A percentile compares a stretch with the other conserved stretches of the same genome.
These are phyloP conservation scores for Salminus brasiliensis DNA, from an alignment of 2,113 vertebrate species.

Conservation along the genomic window DNA sequence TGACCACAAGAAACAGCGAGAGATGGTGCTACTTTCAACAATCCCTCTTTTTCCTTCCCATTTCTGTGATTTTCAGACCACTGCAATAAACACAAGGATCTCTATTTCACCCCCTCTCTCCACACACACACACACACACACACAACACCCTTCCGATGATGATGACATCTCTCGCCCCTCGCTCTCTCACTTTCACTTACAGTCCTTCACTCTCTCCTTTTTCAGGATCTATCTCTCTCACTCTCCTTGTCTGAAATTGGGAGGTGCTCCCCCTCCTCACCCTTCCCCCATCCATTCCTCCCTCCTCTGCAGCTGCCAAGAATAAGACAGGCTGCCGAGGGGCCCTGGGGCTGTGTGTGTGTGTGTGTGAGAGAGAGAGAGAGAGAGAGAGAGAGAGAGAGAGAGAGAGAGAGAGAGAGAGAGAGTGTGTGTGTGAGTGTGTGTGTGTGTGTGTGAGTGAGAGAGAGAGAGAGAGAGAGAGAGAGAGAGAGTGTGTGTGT, in stretches of 20 bases:
- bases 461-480: no score
- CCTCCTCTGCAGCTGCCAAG: slow-evolving; percentile 75
- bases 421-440: slow-evolving; percentile 3
- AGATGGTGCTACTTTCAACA: slow-evolving; percentile 18
- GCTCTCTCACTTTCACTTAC: slow-evolving; percentile 9
- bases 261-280: slow-evolving; percentile 10
- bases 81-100: slow-evolving; percentile 60
- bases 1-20: slow-evolving; percentile 53
- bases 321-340: slow-evolving; percentile 74
- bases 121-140: no score
- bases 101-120: slow-evolving; percentile 32
- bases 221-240: slow-evolving; percentile 18
- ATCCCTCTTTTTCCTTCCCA: slow-evolving; percentile 28
- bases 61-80: slow-evolving; percentile 58
- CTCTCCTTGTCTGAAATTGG: slow-evolving; percentile 31
- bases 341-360: slow-evolving; percentile 54
- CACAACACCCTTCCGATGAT: slow-evolving; percentile 42
- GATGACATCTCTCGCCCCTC: not conserved
- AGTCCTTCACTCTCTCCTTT: slow-evolving; percentile 45
- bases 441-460: slow-evolving; percentile 11
- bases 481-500: slow-evolving; percentile 7
- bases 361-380: not conserved
- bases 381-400: no score
- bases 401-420: no score
- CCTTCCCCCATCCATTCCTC: slow-evolving; percentile 59